These are phyloP conservation scores for Eudasyphora cyanicolor DNA, from an alignment of 2,888 invertebrate species.

Conservation along the genomic window DNA sequence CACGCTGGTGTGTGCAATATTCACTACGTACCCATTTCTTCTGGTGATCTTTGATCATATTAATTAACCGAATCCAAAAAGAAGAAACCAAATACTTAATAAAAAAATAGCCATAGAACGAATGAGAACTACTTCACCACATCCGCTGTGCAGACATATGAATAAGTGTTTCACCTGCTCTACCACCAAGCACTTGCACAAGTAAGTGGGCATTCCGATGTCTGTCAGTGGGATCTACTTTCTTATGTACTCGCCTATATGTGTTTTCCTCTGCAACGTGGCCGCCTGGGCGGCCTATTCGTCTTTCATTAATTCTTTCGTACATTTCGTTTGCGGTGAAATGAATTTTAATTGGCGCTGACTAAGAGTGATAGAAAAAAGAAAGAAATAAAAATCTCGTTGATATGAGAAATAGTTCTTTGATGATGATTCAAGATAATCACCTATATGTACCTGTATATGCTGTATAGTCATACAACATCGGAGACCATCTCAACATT, in stretches of 20 bases:
- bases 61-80: slow-evolving; percentile 8
- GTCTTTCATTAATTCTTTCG: neutral
- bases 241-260: too few relatives aligned
- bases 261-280: too few relatives aligned
- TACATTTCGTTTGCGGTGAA: neutral
- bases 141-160: neutral
- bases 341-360: slow-evolving; percentile 56
- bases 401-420: slow-evolving; percentile 53
- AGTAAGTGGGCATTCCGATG: neutral
- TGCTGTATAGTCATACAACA: neutral
- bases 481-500: neutral
- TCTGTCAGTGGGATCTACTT: neutral
- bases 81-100: neutral
- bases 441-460: neutral
- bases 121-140: too few relatives aligned
- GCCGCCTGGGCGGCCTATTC: neutral
- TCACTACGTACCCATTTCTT: too few relatives aligned
- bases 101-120: neutral
- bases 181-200: too few relatives aligned
- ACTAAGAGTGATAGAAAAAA: slow-evolving; percentile 44
- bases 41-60: neutral
- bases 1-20: neutral
- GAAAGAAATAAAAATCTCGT: slow-evolving; percentile 16
- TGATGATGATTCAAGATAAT: slow-evolving; percentile 60
- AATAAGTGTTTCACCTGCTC: neutral